Base-by-base conservation (phyloP, 2,888 invertebrate species). In the Brachycybe producta region DNA sequence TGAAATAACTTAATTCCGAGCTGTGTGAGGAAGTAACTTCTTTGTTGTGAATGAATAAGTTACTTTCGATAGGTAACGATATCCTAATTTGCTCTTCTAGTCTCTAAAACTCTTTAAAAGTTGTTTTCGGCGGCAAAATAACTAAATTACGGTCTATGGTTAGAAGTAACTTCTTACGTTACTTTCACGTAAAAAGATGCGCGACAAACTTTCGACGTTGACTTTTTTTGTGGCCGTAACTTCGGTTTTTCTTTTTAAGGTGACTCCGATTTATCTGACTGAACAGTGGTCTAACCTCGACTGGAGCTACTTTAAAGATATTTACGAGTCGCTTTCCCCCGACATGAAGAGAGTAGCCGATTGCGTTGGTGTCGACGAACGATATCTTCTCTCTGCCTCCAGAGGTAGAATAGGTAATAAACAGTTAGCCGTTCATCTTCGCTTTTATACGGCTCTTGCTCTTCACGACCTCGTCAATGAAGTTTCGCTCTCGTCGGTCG, bases 391-490 rank as follows among this genome's bases (percentile, higher is more conserved):
- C 52, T 74, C 76, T 43, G 84, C 84, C 17, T 73, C 56, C n/a
- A 50, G 46, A 39, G 44, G 15, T 38, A 28, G 39, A 17, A 30
- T 27, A 24, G 36, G 32, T 26, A 28, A 26, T 21, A 28, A 58
- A 23, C 56, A 57, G 46, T 47, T 62, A 47, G 57, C 57, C 3
- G 57, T 66, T 28, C 66, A 68, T 54, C 61, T 67, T 56, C 77
- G 90, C 64, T 91, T 91, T 69, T 90, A 83, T 63, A 84, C 88
- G 26, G 84, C 95, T 1, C 69, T 98, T 52, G 90, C 91, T 0
- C 72, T 98, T 51, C 82, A 87, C 67, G 95, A 97, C 64, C 74
- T 98, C 54, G 84, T 97, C 0, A 84, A 86, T 64, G 98, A 98
- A 73, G 75, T 80, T 27, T 80, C 90, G 3, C 71, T 98, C 44